Conservation (phyloP, 1,140 invertebrate species). For the Pseudomyrmex dendroicus region DNA sequence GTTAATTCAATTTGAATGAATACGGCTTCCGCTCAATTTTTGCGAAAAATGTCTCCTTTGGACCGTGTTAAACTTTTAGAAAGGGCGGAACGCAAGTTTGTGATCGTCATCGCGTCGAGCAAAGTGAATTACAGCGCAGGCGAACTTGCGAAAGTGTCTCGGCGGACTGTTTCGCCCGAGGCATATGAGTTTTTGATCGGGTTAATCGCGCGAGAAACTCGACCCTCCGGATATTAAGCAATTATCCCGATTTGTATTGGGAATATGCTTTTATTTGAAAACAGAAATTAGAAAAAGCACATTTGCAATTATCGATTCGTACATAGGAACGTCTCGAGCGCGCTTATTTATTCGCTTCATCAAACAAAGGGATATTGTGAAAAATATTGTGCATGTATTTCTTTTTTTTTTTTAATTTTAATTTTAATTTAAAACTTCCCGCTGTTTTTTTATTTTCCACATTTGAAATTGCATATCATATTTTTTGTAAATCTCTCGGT, state of each 20-base stretch:
- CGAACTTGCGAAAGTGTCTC: slow-evolving; percentile 33
- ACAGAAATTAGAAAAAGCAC: background rate
- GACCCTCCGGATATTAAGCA: slow-evolving; percentile 53
- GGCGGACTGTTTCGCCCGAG: slow-evolving; percentile 1
- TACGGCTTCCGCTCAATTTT: background rate
- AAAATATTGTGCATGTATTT: background rate
- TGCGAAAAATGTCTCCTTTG: background rate
- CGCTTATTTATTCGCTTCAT: background rate
- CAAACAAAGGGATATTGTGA: background rate
- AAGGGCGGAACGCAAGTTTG: slow-evolving; percentile 29
- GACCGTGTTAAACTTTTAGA: slow-evolving; percentile 23
- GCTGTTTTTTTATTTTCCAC: background rate
- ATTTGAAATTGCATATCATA: background rate
- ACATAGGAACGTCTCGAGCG: background rate
- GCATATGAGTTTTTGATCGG: slow-evolving; percentile 34
- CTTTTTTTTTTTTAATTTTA: background rate
- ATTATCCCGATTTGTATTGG: slow-evolving; percentile 54
- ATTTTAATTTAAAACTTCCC: background rate
- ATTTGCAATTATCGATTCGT: slow-evolving; percentile 9
- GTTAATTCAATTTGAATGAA: slow-evolving; percentile 6
- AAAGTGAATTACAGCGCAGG: slow-evolving; percentile 34
- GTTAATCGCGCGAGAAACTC: slow-evolving; percentile 25
- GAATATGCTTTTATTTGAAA: slow-evolving; percentile 17
- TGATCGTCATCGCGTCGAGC: slow-evolving; percentile 16
- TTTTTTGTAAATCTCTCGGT: background rate